These are phyloP conservation scores for Seladonia tumulorum DNA, from an alignment of 2,888 invertebrate species.

Conservation along the genomic window DNA sequence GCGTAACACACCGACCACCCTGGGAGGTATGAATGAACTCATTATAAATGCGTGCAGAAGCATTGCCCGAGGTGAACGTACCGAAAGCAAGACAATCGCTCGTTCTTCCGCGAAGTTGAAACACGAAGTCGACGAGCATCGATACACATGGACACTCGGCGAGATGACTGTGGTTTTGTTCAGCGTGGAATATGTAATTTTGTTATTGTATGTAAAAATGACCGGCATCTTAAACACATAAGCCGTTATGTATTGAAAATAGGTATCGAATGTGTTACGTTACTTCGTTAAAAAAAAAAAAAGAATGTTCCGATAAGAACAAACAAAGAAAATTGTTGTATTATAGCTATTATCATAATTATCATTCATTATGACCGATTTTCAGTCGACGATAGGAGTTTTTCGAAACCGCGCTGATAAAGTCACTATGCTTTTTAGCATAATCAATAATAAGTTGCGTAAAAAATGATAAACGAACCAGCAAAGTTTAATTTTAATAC, in stretches of 20 bases:
- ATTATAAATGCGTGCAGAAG: not conserved
- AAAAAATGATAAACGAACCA: too few relatives aligned
- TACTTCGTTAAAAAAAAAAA: too few relatives aligned
- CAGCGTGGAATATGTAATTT: not conserved
- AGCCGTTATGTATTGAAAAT: not conserved
- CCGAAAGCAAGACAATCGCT: not conserved
- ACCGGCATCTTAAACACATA: not conserved
- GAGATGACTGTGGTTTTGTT: not conserved
- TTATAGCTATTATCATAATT: too few relatives aligned
- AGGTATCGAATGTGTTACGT: not conserved
- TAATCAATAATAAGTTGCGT: too few relatives aligned
- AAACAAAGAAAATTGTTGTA: too few relatives aligned
- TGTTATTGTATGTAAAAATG: not conserved
- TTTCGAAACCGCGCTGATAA: too few relatives aligned
- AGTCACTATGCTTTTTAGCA: too few relatives aligned
- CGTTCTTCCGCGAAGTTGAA: not conserved
- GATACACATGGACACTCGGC: not conserved
- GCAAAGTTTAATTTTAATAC: too few relatives aligned
- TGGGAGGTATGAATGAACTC: not conserved
- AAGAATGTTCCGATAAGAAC: too few relatives aligned
- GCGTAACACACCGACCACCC: not conserved
- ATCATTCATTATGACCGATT: too few relatives aligned
- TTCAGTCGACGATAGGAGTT: too few relatives aligned
- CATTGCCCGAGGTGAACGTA: not conserved
- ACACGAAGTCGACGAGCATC: not conserved